Percentiles rank a stretch among this genome's conserved stretches.
These are phyloP conservation scores for Lophius piscatorius DNA, from an alignment of 2,113 vertebrate species.

Conservation along the genomic window DNA sequence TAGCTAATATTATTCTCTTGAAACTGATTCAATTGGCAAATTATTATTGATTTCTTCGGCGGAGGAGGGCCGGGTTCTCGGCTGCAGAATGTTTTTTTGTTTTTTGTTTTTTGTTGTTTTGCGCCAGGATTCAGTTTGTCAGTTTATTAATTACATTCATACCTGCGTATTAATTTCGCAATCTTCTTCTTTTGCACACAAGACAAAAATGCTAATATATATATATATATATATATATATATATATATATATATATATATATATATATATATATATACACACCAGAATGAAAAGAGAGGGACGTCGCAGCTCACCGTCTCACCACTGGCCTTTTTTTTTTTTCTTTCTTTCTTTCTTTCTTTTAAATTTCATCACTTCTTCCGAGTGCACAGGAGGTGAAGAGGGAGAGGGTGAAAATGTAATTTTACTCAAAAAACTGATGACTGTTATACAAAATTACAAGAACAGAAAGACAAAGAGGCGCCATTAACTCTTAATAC, in stretches of 20 bases:
- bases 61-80: slow-evolving; percentile 57
- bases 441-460: slow-evolving; percentile 74
- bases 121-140: slow-evolving; percentile 31
- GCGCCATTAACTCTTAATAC: slow-evolving; percentile 80
- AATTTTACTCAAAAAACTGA: slow-evolving; percentile 61
- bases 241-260: too few relatives aligned
- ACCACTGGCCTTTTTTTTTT: slow-evolving; percentile 41
- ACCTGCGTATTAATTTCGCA: slow-evolving; percentile 31
- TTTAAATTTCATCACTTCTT: slow-evolving; percentile 48
- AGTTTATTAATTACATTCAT: slow-evolving; percentile 48
- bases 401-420: slow-evolving; percentile 53
- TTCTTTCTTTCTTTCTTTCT: too few relatives aligned
- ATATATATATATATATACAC: too few relatives aligned
- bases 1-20: slow-evolving; percentile 62
- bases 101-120: too few relatives aligned
- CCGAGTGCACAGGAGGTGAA: slow-evolving; percentile 37
- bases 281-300: slow-evolving; percentile 1
- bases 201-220: background rate
- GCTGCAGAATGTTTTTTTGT: slow-evolving; percentile 28
- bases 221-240: too few relatives aligned
- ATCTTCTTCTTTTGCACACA: background rate
- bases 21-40: slow-evolving; percentile 68
- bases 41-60: slow-evolving; percentile 62
- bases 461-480: slow-evolving; percentile 67
- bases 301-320: slow-evolving; percentile 16